Evolutionary conservation across 1,140 invertebrate genomes (phyloP), one percentile per base, ranked within the genome.

Genomic region (Zaprionus vittiger): DNA sequence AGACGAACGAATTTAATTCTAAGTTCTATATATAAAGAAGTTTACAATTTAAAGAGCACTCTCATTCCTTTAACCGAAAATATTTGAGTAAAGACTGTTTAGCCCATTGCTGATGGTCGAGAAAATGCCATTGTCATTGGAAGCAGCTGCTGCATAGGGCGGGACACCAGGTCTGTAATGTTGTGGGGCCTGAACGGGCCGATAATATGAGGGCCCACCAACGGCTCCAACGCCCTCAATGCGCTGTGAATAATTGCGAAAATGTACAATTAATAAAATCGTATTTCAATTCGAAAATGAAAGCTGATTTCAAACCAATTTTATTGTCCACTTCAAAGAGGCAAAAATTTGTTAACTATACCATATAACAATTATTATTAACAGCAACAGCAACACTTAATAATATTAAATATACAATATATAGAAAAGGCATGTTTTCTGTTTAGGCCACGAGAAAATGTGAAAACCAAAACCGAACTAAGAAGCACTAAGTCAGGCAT

Each of bases 71-170:
- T 57, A 96, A 80, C 96, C 96, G 81, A 96, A 96, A 79, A 96
- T 95, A 85, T 96, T 96, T 66, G 93, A 95, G 38, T 96, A 95
- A 74, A 97, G 94, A 79, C 94, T 97, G 80, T 96, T 96, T 78
- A 97, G 95, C 11, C 96, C 95, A 81, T 94, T 96, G 82, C 95
- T 96, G 79, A 97, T 95, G 37, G 96, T 95, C 44, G 96, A 95
- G 80, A 97, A 95, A 67, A 97, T 95, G 22, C 96, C 95, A 79
- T 94, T 93, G 74, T 93, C 93, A 63, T 68, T 82, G 60, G 77
- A 57, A 15, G 86, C 69, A 28, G 62, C 77, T 12, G 73, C 67
- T 2, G 70, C 81, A 15, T 92, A 93, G 4, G 90, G 71, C 26
- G 93, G 86, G 5, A 78, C 68, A 38, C 92, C 92, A 4, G 95